These are phyloP conservation scores for Aurelia coerulea DNA, from an alignment of 30 jellyfish, hydroid and myxozoan species.

Conservation along the genomic window DNA sequence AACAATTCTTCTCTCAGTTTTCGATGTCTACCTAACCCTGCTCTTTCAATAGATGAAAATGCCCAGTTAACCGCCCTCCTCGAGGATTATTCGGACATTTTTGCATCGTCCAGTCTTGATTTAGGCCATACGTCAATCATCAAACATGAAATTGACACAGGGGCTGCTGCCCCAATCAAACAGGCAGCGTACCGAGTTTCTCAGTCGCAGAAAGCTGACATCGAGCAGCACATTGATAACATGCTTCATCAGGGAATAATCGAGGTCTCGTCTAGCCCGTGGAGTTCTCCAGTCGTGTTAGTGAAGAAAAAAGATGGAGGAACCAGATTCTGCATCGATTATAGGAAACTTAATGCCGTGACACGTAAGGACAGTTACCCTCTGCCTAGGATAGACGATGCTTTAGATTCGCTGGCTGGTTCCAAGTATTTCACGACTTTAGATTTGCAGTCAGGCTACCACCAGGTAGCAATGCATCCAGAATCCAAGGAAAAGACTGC, in stretches of 20 bases:
- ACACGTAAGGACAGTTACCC: conserved; percentile 58
- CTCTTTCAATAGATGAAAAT: background rate
- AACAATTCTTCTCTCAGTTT: background rate
- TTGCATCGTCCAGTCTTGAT: conserved; percentile 21
- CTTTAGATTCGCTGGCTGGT: too few species aligned
- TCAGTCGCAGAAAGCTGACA: conserved; percentile 18
- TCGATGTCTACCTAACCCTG: background rate
- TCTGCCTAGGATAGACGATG: too few species aligned
- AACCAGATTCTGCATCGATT: conserved; percentile 36
- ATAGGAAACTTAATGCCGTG: conserved; percentile 29
- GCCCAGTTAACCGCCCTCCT: background rate
- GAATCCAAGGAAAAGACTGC: too few species aligned
- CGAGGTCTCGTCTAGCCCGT: background rate
- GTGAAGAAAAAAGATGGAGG: conserved; percentile 12
- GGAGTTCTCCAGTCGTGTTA: conserved; percentile 5
- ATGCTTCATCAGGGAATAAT: conserved; percentile 13
- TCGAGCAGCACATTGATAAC: conserved; percentile 12
- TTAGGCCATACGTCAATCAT: background rate
- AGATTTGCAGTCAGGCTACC: too few species aligned
- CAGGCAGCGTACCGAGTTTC: conserved; percentile 11
- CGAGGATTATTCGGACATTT: conserved; percentile 2
- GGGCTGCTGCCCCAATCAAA: background rate
- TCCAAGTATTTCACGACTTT: too few species aligned
- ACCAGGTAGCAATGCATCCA: too few species aligned
- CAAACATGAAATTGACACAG: background rate